Percentiles rank a stretch among this genome's conserved stretches.
phyloP scores from a whole-genome alignment of 2,113 vertebrate genomes.

The Fulica atra region DNA sequence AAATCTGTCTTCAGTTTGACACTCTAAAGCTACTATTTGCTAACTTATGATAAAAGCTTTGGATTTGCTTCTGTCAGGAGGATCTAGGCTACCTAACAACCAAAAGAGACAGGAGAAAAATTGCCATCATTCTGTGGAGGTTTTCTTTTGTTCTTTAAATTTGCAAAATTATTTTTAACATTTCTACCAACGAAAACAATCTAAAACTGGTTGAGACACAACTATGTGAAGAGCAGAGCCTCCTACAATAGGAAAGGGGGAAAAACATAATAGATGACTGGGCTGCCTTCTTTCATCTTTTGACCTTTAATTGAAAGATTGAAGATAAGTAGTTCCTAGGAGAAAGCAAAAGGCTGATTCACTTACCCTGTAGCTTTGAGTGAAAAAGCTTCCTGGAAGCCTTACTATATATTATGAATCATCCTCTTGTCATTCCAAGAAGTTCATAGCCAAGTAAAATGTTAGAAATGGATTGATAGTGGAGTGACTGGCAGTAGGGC shows the following conservation, averaged over 20 bases:
- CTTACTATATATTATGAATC: conserved; percentile 74
- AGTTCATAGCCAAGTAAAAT: conserved; percentile 75
- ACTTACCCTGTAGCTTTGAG: conserved; percentile 74
- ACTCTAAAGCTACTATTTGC: background rate
- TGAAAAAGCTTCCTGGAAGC: conserved; percentile 74
- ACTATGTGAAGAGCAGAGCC: conserved; percentile 27
- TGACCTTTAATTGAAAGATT: conserved; percentile 86
- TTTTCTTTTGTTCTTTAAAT: conserved; percentile 31
- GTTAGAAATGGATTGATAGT: conserved; percentile 74
- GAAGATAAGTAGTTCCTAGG: conserved; percentile 78
- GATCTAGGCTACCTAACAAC: background rate
- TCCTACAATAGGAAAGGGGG: conserved; percentile 10
- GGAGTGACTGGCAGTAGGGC: conserved; percentile 49
- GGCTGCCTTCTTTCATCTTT: conserved; percentile 69
- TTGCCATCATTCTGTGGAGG: background rate
- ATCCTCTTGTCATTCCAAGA: conserved; percentile 74
- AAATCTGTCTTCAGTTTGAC: background rate
- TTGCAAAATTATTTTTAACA: conserved; percentile 33
- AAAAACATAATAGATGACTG: conserved; percentile 53
- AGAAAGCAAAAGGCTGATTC: conserved; percentile 79
- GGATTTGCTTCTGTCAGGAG: background rate
- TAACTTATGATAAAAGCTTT: background rate
- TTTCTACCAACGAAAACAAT: conserved; percentile 51
- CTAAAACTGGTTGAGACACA: conserved; percentile 16
- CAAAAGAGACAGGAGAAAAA: background rate